Percentiles rank a stretch among this genome's conserved stretches.
These are phyloP conservation scores for Mergus octosetaceus DNA, from an alignment of 2,797 vertebrate species.

Conservation along the genomic window DNA sequence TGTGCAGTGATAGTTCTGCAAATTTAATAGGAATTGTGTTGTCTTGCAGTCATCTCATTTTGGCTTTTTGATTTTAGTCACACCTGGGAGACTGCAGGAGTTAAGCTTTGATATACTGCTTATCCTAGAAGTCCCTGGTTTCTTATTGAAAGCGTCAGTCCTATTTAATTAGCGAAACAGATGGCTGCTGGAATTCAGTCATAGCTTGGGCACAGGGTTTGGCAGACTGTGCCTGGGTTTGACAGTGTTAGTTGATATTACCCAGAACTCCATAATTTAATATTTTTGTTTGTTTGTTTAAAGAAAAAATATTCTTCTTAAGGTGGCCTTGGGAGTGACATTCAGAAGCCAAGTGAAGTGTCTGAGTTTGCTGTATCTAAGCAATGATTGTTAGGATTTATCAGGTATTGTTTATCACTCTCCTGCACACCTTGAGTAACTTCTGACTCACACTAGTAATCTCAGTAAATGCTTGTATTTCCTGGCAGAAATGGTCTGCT, in stretches of 20 bases:
- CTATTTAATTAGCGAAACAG: slow-evolving; percentile 54
- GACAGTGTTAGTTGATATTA: slow-evolving; percentile 8
- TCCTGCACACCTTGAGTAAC: not conserved
- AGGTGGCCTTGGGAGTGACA: not conserved
- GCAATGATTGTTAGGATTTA: not conserved
- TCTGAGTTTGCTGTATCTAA: not conserved
- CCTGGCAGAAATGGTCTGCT: not conserved
- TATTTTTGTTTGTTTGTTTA: not conserved
- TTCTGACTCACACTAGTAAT: not conserved
- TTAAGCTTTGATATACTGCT: not conserved
- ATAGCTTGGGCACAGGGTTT: slow-evolving; percentile 11
- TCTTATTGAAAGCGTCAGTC: not conserved
- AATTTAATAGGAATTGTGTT: not conserved
- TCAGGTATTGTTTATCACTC: not conserved
- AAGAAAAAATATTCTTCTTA: not conserved
- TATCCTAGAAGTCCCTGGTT: slow-evolving; percentile 10
- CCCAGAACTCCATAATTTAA: not conserved
- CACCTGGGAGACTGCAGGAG: not conserved
- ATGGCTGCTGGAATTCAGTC: slow-evolving; percentile 34
- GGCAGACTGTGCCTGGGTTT: slow-evolving; percentile 8
- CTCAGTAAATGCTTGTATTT: not conserved
- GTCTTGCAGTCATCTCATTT: not conserved
- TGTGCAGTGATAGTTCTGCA: not conserved
- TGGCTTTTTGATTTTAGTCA: slow-evolving; percentile 3
- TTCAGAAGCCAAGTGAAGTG: not conserved